Conservation (phyloP, 2,113 vertebrate genomes). For the Neolamprologus falcicula region DNA sequence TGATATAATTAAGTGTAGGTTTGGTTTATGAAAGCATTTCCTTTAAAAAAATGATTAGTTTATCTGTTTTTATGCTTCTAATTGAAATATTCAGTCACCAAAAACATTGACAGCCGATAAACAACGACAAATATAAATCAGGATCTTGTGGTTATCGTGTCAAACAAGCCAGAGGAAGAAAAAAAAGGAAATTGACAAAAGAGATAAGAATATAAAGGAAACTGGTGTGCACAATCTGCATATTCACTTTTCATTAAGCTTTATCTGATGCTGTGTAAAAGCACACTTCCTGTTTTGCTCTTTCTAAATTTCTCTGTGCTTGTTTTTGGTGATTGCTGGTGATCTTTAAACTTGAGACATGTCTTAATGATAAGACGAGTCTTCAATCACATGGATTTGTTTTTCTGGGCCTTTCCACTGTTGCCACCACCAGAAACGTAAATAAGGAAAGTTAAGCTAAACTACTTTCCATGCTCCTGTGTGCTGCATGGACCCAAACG, state of each 20-base stretch:
- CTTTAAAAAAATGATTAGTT: not conserved
- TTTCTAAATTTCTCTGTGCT: not conserved
- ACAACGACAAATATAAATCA: not conserved
- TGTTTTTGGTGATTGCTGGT: not conserved
- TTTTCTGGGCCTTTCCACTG: not conserved
- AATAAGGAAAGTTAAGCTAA: not conserved
- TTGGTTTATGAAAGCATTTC: not conserved
- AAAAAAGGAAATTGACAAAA: not conserved
- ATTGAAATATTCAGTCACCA: not conserved
- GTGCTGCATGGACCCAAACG: not conserved
- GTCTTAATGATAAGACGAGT: not conserved
- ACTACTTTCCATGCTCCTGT: not conserved
- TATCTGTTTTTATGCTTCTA: not conserved
- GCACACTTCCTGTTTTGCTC: not conserved
- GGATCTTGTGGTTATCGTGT: not conserved
- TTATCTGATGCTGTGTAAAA: not conserved
- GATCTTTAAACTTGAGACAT: not conserved
- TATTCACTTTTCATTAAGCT: not conserved
- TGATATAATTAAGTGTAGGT: not conserved
- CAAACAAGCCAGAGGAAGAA: not conserved
- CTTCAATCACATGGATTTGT: not conserved
- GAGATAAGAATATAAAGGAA: not conserved
- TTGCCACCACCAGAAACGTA: not conserved
- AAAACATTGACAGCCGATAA: not conserved
- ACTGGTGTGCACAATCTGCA: not conserved